Percentiles rank a stretch among this genome's conserved stretches.
Evolutionary conservation across 2,888 invertebrate genomes (phyloP).

Genomic region (Anodontia alba): DNA sequence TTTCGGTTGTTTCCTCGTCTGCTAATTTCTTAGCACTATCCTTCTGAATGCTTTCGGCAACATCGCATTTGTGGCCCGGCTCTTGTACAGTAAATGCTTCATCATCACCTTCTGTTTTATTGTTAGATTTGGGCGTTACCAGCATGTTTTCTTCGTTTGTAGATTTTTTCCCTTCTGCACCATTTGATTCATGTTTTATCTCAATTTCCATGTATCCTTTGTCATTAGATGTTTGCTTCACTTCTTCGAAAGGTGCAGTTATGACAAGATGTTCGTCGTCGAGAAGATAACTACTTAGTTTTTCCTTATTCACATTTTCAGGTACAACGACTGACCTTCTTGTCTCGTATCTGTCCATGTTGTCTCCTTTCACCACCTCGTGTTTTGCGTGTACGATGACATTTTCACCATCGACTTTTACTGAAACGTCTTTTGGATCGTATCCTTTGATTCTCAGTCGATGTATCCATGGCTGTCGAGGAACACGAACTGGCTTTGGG

Average conservation of each 20-base stretch:
- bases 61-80: too few species aligned
- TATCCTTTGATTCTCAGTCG: background rate
- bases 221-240: too few species aligned
- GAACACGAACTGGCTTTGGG: background rate
- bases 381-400: background rate
- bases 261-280: background rate
- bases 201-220: too few species aligned
- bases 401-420: background rate
- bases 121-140: too few species aligned
- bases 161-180: too few species aligned
- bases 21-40: background rate
- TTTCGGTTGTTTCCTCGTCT: too few species aligned
- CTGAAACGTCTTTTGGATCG: background rate
- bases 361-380: background rate
- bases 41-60: too few species aligned
- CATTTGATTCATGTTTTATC: too few species aligned
- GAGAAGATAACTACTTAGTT: background rate
- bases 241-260: background rate
- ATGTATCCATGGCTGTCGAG: background rate
- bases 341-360: conserved; percentile 1
- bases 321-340: background rate
- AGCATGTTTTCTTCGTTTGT: too few species aligned
- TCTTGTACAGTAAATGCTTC: too few species aligned
- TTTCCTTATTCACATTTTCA: conserved; percentile 6
- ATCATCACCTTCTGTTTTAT: too few species aligned